Percentiles rank a stretch among this genome's conserved stretches.
Evolutionary conservation across 2,888 invertebrate species (phyloP).

Genomic region (Cremastinae sp.): DNA sequence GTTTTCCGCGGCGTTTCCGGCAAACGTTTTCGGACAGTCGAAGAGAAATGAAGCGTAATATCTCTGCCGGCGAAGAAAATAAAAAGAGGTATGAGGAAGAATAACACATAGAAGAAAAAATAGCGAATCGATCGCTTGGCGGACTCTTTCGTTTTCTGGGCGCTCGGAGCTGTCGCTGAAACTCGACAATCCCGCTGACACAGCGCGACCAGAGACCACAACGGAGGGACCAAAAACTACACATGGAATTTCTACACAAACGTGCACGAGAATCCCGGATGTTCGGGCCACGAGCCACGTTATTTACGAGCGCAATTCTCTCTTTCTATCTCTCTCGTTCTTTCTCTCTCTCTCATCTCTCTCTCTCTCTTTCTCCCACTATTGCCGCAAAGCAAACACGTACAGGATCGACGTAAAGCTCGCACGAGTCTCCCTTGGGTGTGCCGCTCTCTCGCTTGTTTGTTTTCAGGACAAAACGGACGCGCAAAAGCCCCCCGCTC

Average conservation of each 20-base stretch:
- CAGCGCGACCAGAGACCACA: slow-evolving; percentile 29
- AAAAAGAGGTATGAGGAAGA: slow-evolving; percentile 2
- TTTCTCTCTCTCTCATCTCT: neutral
- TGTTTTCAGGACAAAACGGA: slow-evolving; percentile 38
- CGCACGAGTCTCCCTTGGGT: slow-evolving; percentile 16
- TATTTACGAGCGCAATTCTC: slow-evolving; percentile 56
- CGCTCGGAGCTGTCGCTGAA: slow-evolving; percentile 24
- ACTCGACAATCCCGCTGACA: slow-evolving; percentile 44
- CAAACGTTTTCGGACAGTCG: neutral
- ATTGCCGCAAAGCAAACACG: slow-evolving; percentile 3
- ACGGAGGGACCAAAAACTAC: slow-evolving; percentile 37
- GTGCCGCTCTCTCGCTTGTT: slow-evolving; percentile 33
- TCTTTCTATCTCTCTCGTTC: slow-evolving; percentile 3
- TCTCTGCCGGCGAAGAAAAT: slow-evolving; percentile 4
- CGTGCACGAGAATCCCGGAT: slow-evolving; percentile 36
- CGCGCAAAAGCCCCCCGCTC: slow-evolving; percentile 22
- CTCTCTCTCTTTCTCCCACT: neutral
- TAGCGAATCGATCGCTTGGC: slow-evolving; percentile 27
- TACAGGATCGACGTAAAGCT: neutral
- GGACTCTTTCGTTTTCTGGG: slow-evolving; percentile 8
- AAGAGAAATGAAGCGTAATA: slow-evolving; percentile 18
- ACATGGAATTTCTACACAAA: slow-evolving; percentile 44
- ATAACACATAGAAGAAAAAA: slow-evolving; percentile 4
- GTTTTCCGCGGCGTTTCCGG: neutral
- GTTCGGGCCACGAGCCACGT: slow-evolving; percentile 35